Percentiles rank a stretch among this genome's conserved stretches.
These are phyloP conservation scores for Setophaga kirtlandii DNA, from an alignment of 2,113 vertebrate genomes.

Conservation along the genomic window DNA sequence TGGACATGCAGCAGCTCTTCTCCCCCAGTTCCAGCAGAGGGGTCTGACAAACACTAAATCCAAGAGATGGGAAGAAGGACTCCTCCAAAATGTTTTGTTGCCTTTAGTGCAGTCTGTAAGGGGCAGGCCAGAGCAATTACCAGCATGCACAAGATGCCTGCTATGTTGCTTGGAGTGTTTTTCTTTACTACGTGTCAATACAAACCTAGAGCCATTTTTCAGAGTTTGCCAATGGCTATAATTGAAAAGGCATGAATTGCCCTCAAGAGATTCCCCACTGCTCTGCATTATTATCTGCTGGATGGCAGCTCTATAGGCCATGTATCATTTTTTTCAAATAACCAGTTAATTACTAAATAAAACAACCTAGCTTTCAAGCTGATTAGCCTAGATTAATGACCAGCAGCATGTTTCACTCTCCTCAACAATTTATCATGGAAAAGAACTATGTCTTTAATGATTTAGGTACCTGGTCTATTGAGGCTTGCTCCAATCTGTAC, in stretches of 20 bases:
- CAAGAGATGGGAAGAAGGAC: neutral
- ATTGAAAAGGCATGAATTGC: slow-evolving; percentile 74
- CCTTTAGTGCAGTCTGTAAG: neutral
- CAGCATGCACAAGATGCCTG: slow-evolving; percentile 14
- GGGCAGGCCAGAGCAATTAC: slow-evolving; percentile 57
- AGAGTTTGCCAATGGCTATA: slow-evolving; percentile 69
- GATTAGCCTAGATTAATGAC: slow-evolving; percentile 95
- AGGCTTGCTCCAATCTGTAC: slow-evolving; percentile 73
- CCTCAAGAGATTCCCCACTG: slow-evolving; percentile 72
- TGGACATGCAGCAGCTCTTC: fast-evolving
- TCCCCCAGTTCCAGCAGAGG: neutral
- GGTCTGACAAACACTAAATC: neutral
- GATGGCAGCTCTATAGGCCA: slow-evolving; percentile 78
- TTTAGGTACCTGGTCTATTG: slow-evolving; percentile 84
- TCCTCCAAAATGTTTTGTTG: neutral
- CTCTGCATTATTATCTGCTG: slow-evolving; percentile 72
- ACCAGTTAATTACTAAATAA: slow-evolving; percentile 93
- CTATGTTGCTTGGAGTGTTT: slow-evolving; percentile 56
- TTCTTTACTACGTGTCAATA: slow-evolving; percentile 69
- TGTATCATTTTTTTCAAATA: slow-evolving; percentile 87
- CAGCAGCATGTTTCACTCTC: slow-evolving; percentile 83
- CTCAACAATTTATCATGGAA: slow-evolving; percentile 92
- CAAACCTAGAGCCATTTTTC: slow-evolving; percentile 76
- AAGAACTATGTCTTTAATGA: slow-evolving; percentile 90
- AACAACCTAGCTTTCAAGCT: slow-evolving; percentile 85